A percentile compares a stretch with the other conserved stretches of the same genome.
These are phyloP conservation scores for Heliconius erato DNA, from an alignment of 2,888 invertebrate genomes.

Conservation along the genomic window DNA sequence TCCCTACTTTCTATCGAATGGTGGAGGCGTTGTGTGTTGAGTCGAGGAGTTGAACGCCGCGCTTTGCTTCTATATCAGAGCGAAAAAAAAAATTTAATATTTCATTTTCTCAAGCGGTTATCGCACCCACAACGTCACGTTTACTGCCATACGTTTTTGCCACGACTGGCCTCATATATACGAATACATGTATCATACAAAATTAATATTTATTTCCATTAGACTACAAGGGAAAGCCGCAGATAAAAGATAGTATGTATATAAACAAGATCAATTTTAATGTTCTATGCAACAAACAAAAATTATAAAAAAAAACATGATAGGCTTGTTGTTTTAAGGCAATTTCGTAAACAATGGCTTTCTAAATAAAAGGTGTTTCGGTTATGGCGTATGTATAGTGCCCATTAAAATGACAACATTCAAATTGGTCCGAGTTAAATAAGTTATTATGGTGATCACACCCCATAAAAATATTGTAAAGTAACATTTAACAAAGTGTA, in stretches of 20 bases:
- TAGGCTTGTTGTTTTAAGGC: background rate
- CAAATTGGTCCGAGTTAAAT: conserved; percentile 41
- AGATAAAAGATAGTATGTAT: background rate
- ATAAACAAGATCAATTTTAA: background rate
- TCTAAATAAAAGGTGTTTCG: conserved; percentile 15
- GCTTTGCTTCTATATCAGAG: too few species aligned
- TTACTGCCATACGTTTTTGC: too few species aligned
- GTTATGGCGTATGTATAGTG: background rate
- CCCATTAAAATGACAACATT: background rate
- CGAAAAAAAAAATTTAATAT: too few species aligned
- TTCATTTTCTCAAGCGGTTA: too few species aligned
- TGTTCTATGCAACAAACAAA: background rate
- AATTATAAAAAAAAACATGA: background rate
- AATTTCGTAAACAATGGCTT: conserved; percentile 16
- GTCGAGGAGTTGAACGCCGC: too few species aligned
- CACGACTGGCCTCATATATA: too few species aligned
- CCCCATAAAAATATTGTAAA: conserved; percentile 69
- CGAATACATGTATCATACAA: too few species aligned
- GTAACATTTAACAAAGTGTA: conserved; percentile 50
- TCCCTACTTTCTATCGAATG: too few species aligned
- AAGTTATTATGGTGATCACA: conserved; percentile 50
- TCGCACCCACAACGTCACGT: too few species aligned
- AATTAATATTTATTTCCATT: background rate
- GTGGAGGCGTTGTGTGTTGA: too few species aligned
- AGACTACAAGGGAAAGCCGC: background rate